Evolutionary conservation across 2,888 invertebrate genomes (phyloP).

Genomic region (Eristalinus aeneus): DNA sequence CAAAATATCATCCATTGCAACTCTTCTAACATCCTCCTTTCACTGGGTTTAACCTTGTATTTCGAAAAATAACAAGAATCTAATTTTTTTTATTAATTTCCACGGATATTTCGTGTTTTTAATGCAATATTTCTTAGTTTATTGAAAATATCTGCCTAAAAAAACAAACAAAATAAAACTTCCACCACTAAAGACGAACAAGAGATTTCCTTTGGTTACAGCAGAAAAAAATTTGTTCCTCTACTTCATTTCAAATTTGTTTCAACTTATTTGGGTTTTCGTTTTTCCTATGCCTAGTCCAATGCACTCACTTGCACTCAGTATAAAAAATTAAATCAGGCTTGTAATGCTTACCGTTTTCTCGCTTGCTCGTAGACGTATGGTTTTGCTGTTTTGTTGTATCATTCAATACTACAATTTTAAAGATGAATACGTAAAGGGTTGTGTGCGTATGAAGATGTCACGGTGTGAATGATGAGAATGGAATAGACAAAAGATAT

Average conservation of each 20-base stretch:
- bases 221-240: conserved; percentile 25
- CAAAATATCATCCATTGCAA: conserved; percentile 21
- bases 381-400: conserved; percentile 61
- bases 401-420: conserved; percentile 31
- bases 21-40: conserved; percentile 39
- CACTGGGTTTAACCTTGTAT: conserved; percentile 2
- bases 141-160: not conserved
- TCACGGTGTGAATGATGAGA: conserved; percentile 67
- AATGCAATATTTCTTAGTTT: not conserved
- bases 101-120: not conserved
- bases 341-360: conserved; percentile 61
- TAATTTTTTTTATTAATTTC: not conserved
- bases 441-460: conserved; percentile 9
- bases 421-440: not conserved
- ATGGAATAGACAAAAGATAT: conserved; percentile 71
- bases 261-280: conserved; percentile 35
- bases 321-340: conserved; percentile 17
- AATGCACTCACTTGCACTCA: conserved; percentile 56
- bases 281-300: conserved; percentile 17
- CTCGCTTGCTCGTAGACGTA: conserved; percentile 52
- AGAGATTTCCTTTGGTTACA: conserved; percentile 24
- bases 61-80: too few relatives aligned
- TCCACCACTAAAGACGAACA: conserved; percentile 36
- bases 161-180: conserved; percentile 43
- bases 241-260: conserved; percentile 45